Evolutionary conservation across 1,140 invertebrate species (phyloP).

Genomic region (Theocolax elegans): DNA sequence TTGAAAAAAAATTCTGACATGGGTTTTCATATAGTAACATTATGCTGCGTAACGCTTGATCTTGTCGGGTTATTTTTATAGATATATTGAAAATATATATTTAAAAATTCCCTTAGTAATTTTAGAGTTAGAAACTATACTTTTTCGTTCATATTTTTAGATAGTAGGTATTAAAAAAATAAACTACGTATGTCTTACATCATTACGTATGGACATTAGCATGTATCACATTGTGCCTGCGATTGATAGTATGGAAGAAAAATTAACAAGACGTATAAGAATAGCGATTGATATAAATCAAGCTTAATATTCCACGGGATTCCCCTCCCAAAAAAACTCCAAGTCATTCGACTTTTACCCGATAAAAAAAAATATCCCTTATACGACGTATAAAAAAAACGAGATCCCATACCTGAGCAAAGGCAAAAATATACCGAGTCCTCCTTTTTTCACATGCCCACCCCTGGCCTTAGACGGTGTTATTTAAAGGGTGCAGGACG

Average conservation of each 20-base stretch:
- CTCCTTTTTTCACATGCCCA: constrained; percentile 50
- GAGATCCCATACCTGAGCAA: constrained; percentile 52
- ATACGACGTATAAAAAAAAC: neutral
- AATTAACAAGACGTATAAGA: constrained; percentile 4
- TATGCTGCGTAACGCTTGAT: neutral
- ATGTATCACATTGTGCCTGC: too few relatives aligned
- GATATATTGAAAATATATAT: neutral
- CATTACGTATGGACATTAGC: too few relatives aligned
- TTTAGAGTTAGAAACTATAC: neutral
- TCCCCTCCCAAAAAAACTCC: neutral
- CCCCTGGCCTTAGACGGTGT: constrained; percentile 46
- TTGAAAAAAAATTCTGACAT: constrained; percentile 29
- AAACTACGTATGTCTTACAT: too few relatives aligned
- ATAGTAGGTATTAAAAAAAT: too few relatives aligned
- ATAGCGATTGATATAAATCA: constrained; percentile 17
- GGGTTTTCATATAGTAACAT: constrained; percentile 11
- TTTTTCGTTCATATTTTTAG: neutral
- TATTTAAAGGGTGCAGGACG: constrained; percentile 55
- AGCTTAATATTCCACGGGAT: neutral
- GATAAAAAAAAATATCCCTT: constrained; percentile 5
- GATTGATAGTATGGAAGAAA: too few relatives aligned
- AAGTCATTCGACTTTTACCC: constrained; percentile 42
- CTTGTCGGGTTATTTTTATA: neutral
- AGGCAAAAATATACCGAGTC: constrained; percentile 56
- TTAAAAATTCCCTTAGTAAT: too few relatives aligned